Evolutionary conservation across 2,113 vertebrate species (phyloP).

Genomic region (Bufo gargarizans): DNA sequence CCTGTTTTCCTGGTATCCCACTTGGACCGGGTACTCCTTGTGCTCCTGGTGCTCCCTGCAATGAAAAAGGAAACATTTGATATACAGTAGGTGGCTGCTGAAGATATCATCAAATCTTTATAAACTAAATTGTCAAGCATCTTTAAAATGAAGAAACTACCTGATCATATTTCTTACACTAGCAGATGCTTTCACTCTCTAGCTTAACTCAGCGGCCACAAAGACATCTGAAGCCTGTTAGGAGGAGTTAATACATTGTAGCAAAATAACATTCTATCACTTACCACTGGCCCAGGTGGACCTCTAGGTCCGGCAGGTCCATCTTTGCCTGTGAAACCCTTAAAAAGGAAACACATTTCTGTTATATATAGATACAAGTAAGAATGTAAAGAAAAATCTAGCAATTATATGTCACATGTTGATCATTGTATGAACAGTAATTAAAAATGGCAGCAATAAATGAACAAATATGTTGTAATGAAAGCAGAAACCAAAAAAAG

Average conservation of each 20-base stretch:
- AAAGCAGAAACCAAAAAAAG: not conserved
- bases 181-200: slow-evolving; percentile 13
- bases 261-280: slow-evolving; percentile 56
- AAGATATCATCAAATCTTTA: slow-evolving; percentile 44
- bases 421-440: not conserved
- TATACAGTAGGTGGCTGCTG: not conserved
- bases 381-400: not conserved
- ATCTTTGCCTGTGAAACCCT: slow-evolving; percentile 95
- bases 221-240: not conserved
- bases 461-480: not conserved
- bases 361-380: not conserved
- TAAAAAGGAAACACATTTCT: slow-evolving; percentile 59
- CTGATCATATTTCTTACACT: slow-evolving; percentile 35
- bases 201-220: slow-evolving; percentile 4
- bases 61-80: slow-evolving; percentile 53
- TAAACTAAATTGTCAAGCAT: slow-evolving; percentile 1
- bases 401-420: not conserved
- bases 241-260: not conserved
- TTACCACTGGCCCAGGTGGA: slow-evolving; percentile 87
- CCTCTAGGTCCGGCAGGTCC: slow-evolving; percentile 88
- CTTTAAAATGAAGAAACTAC: slow-evolving; percentile 31
- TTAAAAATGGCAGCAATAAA: not conserved
- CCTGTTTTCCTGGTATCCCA: slow-evolving; percentile 88
- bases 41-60: slow-evolving; percentile 87
- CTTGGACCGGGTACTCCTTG: slow-evolving; percentile 83